Percentiles rank a stretch among this genome's conserved stretches.
These are phyloP conservation scores for Agrochola circellaris DNA, from an alignment of 2,888 invertebrate species.

Conservation along the genomic window DNA sequence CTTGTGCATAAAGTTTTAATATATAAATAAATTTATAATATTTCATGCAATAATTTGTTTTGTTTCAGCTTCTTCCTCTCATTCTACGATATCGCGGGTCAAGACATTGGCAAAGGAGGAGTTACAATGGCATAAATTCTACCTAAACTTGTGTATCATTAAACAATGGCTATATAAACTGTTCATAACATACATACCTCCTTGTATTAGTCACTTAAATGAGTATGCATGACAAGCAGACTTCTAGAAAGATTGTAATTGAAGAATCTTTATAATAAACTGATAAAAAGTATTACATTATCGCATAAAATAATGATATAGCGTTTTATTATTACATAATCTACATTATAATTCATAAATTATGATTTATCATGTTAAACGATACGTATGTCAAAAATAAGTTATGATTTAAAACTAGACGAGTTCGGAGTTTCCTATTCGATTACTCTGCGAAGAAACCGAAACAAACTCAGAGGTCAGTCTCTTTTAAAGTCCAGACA, in stretches of 20 bases:
- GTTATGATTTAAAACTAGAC: no score
- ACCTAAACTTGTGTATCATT: no score
- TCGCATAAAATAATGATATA: background rate
- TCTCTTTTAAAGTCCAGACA: no score
- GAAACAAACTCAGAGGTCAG: no score
- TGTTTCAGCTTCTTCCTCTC: conserved; percentile 81
- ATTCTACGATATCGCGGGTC: conserved; percentile 76
- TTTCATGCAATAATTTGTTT: conserved; percentile 5
- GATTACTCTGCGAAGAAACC: no score
- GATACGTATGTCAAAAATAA: no score
- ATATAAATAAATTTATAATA: background rate
- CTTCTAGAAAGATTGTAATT: background rate
- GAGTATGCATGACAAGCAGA: background rate
- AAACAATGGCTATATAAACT: background rate
- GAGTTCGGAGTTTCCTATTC: no score
- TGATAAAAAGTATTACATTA: conserved; percentile 12
- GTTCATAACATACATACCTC: no score
- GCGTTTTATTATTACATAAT: background rate
- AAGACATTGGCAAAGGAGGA: conserved; percentile 70
- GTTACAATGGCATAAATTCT: conserved; percentile 33
- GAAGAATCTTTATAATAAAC: background rate
- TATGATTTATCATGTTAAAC: no score
- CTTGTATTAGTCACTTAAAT: background rate
- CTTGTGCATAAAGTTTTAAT: no score
- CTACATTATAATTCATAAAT: background rate